Conservation (phyloP, 2,113 vertebrate species). For the Chamaea fasciata region DNA sequence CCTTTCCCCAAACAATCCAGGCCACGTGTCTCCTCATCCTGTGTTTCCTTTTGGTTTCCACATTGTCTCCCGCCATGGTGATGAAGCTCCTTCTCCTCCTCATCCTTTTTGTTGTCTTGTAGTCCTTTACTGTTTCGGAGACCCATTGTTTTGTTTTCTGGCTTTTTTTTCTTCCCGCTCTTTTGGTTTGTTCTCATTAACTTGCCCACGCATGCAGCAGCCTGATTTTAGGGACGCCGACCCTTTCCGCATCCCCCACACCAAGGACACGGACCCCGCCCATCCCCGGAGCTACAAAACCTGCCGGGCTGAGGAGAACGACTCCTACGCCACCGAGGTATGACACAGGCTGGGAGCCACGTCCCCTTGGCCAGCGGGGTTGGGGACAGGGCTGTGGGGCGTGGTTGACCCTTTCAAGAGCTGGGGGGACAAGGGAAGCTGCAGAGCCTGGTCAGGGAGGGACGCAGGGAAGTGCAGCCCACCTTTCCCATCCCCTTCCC, state of each 20-base stretch:
- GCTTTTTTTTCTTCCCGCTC: conserved; percentile 58
- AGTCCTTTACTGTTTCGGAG: conserved; percentile 73
- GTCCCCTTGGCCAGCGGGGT: accelerated
- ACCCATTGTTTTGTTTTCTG: conserved; percentile 74
- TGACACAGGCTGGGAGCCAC: background rate
- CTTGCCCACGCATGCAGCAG: conserved; percentile 91
- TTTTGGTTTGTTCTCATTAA: conserved; percentile 86
- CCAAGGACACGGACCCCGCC: conserved; percentile 69
- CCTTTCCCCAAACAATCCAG: conserved; percentile 75
- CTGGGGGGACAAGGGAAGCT: background rate
- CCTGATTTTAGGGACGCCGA: conserved; percentile 88
- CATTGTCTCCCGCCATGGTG: conserved; percentile 82
- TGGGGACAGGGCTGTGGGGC: background rate
- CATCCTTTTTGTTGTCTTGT: conserved; percentile 91
- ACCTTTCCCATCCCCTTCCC: background rate
- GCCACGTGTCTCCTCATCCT: conserved; percentile 81
- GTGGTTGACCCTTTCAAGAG: background rate
- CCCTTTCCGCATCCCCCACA: conserved; percentile 41
- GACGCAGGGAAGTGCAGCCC: background rate
- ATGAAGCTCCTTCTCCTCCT: conserved; percentile 87
- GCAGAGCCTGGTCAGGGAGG: background rate
- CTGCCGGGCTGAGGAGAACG: conserved; percentile 75
- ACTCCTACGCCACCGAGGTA: conserved; percentile 81
- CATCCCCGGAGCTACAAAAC: conserved; percentile 73
- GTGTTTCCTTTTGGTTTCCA: conserved; percentile 83